Base-by-base conservation (phyloP, 2,888 invertebrate genomes). In the Pimpla rufipes region DNA sequence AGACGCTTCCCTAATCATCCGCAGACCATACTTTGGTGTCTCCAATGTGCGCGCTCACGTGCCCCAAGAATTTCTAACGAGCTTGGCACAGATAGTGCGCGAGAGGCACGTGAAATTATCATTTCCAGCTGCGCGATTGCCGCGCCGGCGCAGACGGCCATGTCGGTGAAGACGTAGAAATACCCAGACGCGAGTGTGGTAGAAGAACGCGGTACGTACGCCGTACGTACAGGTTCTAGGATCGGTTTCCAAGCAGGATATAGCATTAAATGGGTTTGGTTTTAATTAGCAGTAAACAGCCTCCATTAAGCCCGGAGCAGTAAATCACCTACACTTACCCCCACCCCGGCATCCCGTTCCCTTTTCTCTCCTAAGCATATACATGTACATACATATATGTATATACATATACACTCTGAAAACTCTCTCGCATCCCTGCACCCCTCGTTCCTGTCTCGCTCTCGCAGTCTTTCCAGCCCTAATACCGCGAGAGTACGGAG, bases 281-380 rank as follows among this genome's bases (percentile, higher is more conserved):
- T 92, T 92, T 92, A 92, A 92, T 92, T 92, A 92, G 92, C 92
- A 92, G 92, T 92, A 92, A 92, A 92, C 91, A 91, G 91, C 89
- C 90, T 90, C 91, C 91, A 92, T 92, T 92, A 92, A 92, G 90
- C 90, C 88, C 87, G 88, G 85, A 90, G 90, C 90, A 87, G 91
- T 92, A 91, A 92, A 92, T 92, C 92, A 92, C 89, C 88, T 87
- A 87, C 90, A 90, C 91, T 92, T 92, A 91, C 89, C 89, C 90
- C 87, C 84, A 70, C 84, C 78, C 66, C 70, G 29, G 64, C 66
- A 75, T 62, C 77, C 71, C 79, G 66, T 75, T 29, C 84, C 85
- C 84, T 84, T 64, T 62, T 67, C 68, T 57, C 21, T 42, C 76
- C 81, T 37, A 21, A 67, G 29, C 42, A 62, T 59, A 52, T 50